Evolutionary conservation across 2,797 vertebrate species (phyloP).

Genomic region (Lacerta agilis): DNA sequence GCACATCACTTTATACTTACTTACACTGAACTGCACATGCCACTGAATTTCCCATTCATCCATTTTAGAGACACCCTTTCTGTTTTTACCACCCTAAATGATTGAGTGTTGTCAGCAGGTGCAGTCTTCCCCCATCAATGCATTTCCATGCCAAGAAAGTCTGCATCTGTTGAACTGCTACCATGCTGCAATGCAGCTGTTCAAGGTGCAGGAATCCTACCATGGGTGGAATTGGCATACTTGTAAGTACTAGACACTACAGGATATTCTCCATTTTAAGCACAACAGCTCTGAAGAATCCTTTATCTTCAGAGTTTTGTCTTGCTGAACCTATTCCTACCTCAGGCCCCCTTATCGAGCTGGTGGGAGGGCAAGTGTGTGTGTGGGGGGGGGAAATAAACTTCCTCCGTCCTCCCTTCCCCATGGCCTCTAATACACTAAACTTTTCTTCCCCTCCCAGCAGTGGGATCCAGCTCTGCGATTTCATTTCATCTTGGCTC

Average conservation of each 20-base stretch:
- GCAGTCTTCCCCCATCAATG: neutral
- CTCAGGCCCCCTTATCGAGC: neutral
- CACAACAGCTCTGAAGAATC: neutral
- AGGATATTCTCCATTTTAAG: neutral
- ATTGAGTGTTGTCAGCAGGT: neutral
- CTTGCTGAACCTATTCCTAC: neutral
- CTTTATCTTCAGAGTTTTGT: neutral
- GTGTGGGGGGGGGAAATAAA: neutral
- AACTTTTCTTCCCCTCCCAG: neutral
- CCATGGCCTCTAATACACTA: neutral
- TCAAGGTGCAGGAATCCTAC: neutral
- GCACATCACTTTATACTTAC: no score
- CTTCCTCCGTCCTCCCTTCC: neutral
- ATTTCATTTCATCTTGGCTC: constrained; percentile 23
- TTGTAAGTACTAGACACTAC: neutral
- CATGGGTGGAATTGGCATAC: neutral
- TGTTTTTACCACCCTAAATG: neutral
- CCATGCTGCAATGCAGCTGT: neutral
- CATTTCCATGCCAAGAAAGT: neutral
- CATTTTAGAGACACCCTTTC: neutral
- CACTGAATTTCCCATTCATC: neutral
- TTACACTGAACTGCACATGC: neutral
- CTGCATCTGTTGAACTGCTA: neutral
- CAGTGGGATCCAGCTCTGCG: neutral
- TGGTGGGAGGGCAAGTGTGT: no score